Evolutionary conservation across 2,113 vertebrate genomes (phyloP), one percentile per base, ranked within the genome.

Genomic region (Hemibagrus wyckioides): DNA sequence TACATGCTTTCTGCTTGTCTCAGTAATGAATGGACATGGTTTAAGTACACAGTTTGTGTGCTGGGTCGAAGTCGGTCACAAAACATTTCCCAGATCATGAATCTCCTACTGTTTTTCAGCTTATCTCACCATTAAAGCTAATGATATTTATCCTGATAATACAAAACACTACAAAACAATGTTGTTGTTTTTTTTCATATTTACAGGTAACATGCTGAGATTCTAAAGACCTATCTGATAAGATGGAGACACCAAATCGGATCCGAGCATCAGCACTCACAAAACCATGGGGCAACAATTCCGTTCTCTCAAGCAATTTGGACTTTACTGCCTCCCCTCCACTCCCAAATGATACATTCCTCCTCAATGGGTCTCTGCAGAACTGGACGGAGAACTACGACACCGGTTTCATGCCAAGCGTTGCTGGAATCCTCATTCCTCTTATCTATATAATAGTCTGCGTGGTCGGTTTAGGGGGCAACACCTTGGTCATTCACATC

Each of bases 401-500:
- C 23, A 61, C n/a, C 0, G 90, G 89, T 23, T 91, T 91, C 0
- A 92, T 94, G 23, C 92, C 96, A 39, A 95, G 94, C 4, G 83
- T 97, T 91, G 95, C 96, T 0, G 92, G 96, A 21, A 82, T 99
- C n/a, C 95, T 99, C 82, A 97, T 99, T 88, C 96, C 97, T 0
- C 90, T 98, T 57, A 96, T 99, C 84, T 99, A 99, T 86, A 93
- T 97, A 82, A 93, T 96, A 1, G 98, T 99, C 87, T 99, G 97
- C 0, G 94, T 97, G 3, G 93, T 98, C 13, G 98, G 98, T 1
- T 93, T 99, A 80, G 92, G 94, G 84, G 98, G 98, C 19, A 99
- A 99, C 94, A 97, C 97, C 0, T 92, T 99, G 86, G 98, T 99
- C 84, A 99, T 99, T 88, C 97, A 99, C 0, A 96, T 99, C 33